Evolutionary conservation across 2,888 invertebrate species (phyloP).

Genomic region (Apoda limacodes): DNA sequence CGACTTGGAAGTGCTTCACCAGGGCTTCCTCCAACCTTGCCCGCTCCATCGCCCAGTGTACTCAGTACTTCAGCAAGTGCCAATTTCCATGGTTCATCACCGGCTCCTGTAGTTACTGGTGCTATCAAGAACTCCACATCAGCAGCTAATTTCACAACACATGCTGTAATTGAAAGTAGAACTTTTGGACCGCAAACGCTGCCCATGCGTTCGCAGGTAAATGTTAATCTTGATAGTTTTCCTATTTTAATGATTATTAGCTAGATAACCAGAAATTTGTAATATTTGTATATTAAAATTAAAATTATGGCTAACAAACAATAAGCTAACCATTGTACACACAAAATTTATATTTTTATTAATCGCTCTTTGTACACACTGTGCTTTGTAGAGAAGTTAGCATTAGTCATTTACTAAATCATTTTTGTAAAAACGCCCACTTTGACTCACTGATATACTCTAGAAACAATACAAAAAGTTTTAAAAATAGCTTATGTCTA

Average conservation of each 20-base stretch:
- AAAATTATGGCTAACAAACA: neutral
- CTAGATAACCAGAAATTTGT: conserved; percentile 1
- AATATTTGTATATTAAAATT: neutral
- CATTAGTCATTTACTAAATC: too few relatives aligned
- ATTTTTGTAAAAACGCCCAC: too few relatives aligned
- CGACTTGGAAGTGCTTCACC: conserved; percentile 62
- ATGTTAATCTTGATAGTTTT: neutral
- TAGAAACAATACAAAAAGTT: too few relatives aligned
- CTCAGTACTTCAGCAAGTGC: conserved; percentile 75
- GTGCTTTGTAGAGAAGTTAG: too few relatives aligned
- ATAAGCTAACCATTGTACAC: too few relatives aligned
- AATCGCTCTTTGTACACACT: too few relatives aligned
- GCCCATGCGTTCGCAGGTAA: conserved; percentile 60
- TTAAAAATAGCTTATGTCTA: too few relatives aligned
- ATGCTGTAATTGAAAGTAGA: conserved; percentile 57
- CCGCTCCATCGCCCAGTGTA: conserved; percentile 77
- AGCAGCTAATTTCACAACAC: conserved; percentile 68
- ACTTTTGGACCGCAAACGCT: conserved; percentile 62
- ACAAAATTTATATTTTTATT: too few relatives aligned
- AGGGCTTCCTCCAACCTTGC: conserved; percentile 78
- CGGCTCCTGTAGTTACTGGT: conserved; percentile 38
- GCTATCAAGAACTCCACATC: conserved; percentile 70
- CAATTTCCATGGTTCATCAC: conserved; percentile 59
- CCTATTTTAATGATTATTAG: neutral
- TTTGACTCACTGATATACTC: too few relatives aligned